Conservation (phyloP, 1,140 invertebrate genomes). For the Cyrtorhinus lividipennis region DNA sequence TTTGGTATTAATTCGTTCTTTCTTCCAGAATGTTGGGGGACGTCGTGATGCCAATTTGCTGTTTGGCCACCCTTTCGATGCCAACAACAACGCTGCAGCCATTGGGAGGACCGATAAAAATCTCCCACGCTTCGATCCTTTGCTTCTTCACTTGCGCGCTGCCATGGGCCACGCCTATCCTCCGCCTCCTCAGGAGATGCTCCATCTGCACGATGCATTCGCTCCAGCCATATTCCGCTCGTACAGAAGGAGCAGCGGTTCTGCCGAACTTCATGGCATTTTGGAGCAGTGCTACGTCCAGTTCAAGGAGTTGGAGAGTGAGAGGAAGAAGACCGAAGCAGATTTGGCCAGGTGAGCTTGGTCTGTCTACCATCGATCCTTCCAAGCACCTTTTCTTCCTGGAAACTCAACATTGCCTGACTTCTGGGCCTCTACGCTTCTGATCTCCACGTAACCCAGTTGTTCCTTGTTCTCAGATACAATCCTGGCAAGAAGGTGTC, state of each 20-base stretch:
- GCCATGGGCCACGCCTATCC: slow-evolving; percentile 4
- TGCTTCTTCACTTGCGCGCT: background rate
- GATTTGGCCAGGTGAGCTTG: slow-evolving; percentile 59
- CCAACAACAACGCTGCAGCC: slow-evolving; percentile 16
- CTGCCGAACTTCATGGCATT: slow-evolving; percentile 52
- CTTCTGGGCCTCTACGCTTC: no score
- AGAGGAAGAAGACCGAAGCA: slow-evolving; percentile 72
- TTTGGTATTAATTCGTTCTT: no score
- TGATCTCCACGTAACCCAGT: no score
- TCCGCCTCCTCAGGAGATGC: slow-evolving; percentile 15
- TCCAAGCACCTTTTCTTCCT: no score
- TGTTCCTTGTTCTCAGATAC: background rate
- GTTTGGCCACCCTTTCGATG: slow-evolving; percentile 18
- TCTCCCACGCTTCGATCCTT: background rate
- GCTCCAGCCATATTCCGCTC: slow-evolving; percentile 15
- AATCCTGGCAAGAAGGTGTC: slow-evolving; percentile 47
- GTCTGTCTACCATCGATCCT: no score
- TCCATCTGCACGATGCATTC: slow-evolving; percentile 18
- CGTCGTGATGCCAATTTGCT: background rate
- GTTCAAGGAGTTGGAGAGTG: slow-evolving; percentile 65
- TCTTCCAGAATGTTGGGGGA: slow-evolving; percentile 2
- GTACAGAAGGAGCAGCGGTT: slow-evolving; percentile 34
- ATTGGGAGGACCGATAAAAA: background rate
- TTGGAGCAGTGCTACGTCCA: slow-evolving; percentile 71
- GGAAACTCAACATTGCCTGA: no score